A percentile compares a stretch with the other conserved stretches of the same genome.
phyloP scores from a whole-genome alignment of 2,797 vertebrate genomes.

The Phrynocephalus vlangalii region DNA sequence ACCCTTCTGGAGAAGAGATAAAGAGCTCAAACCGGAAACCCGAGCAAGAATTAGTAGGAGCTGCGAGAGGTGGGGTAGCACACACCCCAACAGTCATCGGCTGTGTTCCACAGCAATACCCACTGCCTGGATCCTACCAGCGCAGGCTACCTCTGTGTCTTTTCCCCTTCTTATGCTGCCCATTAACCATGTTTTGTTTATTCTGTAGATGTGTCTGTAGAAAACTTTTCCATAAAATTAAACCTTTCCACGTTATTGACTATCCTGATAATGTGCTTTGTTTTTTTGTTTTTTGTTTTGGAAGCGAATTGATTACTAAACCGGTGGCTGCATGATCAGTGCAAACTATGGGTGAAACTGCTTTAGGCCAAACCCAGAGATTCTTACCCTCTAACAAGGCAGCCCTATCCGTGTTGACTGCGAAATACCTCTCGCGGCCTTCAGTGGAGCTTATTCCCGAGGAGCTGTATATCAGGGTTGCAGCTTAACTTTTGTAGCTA shows the following conservation, averaged over 20 bases:
- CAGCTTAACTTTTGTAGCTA: neutral
- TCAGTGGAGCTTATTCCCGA: neutral
- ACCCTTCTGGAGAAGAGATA: neutral
- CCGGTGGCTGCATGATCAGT: too few species aligned
- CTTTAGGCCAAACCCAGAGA: neutral
- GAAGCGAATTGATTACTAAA: neutral
- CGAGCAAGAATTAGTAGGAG: neutral
- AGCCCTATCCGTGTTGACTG: neutral
- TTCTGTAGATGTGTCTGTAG: neutral
- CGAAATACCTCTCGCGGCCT: neutral
- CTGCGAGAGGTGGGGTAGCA: fast-evolving
- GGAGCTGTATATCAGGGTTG: neutral
- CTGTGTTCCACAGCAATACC: neutral
- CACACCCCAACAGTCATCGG: neutral
- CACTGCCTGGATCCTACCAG: neutral
- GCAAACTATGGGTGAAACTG: neutral
- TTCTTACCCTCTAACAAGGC: neutral
- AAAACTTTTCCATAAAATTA: neutral
- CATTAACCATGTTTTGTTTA: neutral
- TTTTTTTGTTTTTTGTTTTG: too few species aligned
- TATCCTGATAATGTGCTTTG: neutral
- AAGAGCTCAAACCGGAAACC: neutral
- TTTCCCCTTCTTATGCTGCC: neutral
- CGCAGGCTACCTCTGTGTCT: neutral
- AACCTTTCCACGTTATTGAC: neutral